Percentiles rank a stretch among this genome's conserved stretches.
phyloP scores from a whole-genome alignment of 2,888 invertebrate genomes.

The Limenitis camilla region DNA sequence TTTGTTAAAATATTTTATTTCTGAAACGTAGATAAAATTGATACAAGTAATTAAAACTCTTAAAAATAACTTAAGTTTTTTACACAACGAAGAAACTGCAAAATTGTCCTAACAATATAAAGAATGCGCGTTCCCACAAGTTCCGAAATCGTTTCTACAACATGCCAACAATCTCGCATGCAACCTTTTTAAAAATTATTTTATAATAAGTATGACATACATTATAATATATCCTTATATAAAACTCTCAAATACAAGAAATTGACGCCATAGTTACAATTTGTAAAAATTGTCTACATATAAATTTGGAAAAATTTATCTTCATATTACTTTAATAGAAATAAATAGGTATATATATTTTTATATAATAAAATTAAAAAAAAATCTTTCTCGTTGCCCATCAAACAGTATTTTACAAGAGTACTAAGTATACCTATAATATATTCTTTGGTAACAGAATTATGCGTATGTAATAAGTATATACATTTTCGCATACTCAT shows the following conservation, averaged over 20 bases:
- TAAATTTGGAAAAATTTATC: constrained; percentile 3
- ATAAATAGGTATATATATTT: constrained; percentile 1
- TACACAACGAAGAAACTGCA: constrained; percentile 69
- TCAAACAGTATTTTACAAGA: constrained; percentile 6
- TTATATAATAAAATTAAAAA: constrained; percentile 4
- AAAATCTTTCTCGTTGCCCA: constrained; percentile 3
- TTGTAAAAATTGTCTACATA: constrained; percentile 56
- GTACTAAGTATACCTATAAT: constrained; percentile 6
- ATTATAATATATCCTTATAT: constrained; percentile 43
- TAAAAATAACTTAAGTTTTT: constrained; percentile 68
- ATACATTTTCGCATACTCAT: constrained; percentile 4
- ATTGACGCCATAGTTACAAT: constrained; percentile 66
- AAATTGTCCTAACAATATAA: constrained; percentile 62
- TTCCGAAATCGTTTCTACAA: constrained; percentile 42
- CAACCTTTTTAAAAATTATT: constrained; percentile 47
- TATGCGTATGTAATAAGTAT: constrained; percentile 9
- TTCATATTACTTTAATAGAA: not conserved
- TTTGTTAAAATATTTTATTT: constrained; percentile 74
- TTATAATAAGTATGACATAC: constrained; percentile 37
- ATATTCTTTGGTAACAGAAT: constrained; percentile 8
- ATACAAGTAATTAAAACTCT: constrained; percentile 74
- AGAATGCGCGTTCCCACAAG: constrained; percentile 46
- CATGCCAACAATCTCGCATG: constrained; percentile 54
- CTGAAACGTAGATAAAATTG: constrained; percentile 75
- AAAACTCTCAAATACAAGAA: constrained; percentile 59